phyloP scores from a whole-genome alignment of 2,797 vertebrate genomes.

The Siniperca obscura region DNA sequence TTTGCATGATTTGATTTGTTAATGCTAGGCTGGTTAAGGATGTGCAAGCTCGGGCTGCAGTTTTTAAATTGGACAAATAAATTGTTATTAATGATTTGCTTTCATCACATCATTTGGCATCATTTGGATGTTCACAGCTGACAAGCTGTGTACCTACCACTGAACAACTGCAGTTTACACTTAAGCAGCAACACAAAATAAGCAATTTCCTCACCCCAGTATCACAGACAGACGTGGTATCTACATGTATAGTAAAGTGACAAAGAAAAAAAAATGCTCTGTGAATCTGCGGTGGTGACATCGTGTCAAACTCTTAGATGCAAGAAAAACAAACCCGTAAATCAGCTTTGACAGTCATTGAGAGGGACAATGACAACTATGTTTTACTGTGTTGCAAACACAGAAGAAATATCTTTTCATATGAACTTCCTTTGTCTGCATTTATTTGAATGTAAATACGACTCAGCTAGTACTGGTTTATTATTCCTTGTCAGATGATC shows the following conservation, averaged over 20 bases:
- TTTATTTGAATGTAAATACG: conserved; percentile 86
- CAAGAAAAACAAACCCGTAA: conserved; percentile 75
- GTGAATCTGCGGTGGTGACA: conserved; percentile 56
- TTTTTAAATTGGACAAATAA: conserved; percentile 8
- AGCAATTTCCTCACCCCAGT: conserved; percentile 35
- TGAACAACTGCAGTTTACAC: conserved; percentile 30
- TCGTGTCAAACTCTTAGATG: conserved; percentile 73
- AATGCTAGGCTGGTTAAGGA: neutral
- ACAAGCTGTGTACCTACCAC: conserved; percentile 8
- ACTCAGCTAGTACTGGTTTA: conserved; percentile 76
- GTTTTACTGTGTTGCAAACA: conserved; percentile 82
- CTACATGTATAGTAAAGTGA: conserved; percentile 52
- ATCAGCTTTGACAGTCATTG: conserved; percentile 78
- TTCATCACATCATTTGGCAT: conserved; percentile 12
- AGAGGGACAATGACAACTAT: conserved; percentile 78
- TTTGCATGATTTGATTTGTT: neutral
- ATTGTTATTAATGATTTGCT: conserved; percentile 22
- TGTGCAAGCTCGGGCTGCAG: neutral
- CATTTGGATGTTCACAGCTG: conserved; percentile 27
- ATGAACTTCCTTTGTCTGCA: conserved; percentile 79
- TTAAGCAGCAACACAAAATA: conserved; percentile 31
- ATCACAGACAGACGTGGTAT: conserved; percentile 52
- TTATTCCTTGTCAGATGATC: conserved; percentile 83
- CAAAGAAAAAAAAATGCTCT: conserved; percentile 41
- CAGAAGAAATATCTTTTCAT: conserved; percentile 78